Evolutionary conservation across 2,888 invertebrate genomes (phyloP).

Genomic region (Gonocerus acuteangulatus): DNA sequence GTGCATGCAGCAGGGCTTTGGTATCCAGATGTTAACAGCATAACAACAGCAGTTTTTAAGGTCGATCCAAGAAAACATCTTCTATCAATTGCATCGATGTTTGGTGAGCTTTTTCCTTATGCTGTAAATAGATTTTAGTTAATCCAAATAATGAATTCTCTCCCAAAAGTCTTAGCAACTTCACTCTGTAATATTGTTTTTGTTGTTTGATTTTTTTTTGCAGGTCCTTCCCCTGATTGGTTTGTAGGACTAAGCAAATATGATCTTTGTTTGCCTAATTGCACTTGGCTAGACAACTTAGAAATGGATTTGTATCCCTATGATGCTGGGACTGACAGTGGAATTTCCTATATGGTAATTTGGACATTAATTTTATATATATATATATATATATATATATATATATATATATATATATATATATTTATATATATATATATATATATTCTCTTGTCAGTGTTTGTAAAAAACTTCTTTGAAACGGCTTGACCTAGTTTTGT

Average conservation of each 20-base stretch:
- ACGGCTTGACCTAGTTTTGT: too few species aligned
- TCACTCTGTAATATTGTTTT: too few species aligned
- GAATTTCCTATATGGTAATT: slow-evolving; percentile 78
- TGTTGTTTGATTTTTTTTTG: too few species aligned
- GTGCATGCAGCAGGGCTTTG: slow-evolving; percentile 90
- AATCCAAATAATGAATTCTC: too few species aligned
- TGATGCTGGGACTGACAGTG: slow-evolving; percentile 93
- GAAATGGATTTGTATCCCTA: slow-evolving; percentile 83
- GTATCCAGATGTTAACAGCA: slow-evolving; percentile 77
- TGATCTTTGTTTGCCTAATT: slow-evolving; percentile 79
- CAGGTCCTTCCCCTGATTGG: slow-evolving; percentile 97
- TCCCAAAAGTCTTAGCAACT: too few species aligned
- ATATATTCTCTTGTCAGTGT: too few species aligned
- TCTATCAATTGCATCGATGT: slow-evolving; percentile 88
- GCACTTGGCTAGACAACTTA: slow-evolving; percentile 81
- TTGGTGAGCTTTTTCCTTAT: slow-evolving; percentile 47
- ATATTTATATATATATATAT: too few species aligned
- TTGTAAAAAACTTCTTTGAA: too few species aligned
- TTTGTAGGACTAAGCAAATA: slow-evolving; percentile 85
- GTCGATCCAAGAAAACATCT: slow-evolving; percentile 88
- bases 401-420: too few species aligned
- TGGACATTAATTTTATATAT: background rate
- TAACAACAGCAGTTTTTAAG: slow-evolving; percentile 77
- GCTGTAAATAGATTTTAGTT: too few species aligned
- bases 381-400: too few species aligned